These are phyloP conservation scores for Torymus auratus DNA, from an alignment of 2,888 invertebrate genomes.

Conservation along the genomic window DNA sequence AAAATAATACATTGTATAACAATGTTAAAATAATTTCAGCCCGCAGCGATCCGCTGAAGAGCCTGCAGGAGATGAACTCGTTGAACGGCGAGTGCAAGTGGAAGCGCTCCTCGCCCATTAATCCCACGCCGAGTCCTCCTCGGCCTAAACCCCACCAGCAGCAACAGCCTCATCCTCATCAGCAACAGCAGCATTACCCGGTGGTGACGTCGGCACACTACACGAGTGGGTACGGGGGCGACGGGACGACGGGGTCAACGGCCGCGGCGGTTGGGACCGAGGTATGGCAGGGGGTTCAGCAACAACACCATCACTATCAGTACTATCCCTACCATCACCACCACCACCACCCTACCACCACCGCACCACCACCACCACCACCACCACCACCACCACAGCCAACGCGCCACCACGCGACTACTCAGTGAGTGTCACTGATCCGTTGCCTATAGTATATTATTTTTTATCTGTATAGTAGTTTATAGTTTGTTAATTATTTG, in stretches of 20 bases:
- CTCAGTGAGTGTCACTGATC: conserved; percentile 79
- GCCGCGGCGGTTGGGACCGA: conserved; percentile 77
- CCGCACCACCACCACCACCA: conserved; percentile 80
- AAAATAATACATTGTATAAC: too few species aligned
- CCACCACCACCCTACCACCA: conserved; percentile 75
- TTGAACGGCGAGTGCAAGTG: conserved; percentile 78
- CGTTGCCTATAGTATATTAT: conserved; percentile 66
- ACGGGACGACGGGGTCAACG: conserved; percentile 60
- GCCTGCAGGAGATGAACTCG: conserved; percentile 78
- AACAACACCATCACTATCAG: conserved; percentile 81
- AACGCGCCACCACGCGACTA: conserved; percentile 64
- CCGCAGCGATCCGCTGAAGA: conserved; percentile 76
- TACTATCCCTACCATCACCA: conserved; percentile 83
- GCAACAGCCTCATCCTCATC: conserved; percentile 69
- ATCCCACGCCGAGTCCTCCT: conserved; percentile 73
- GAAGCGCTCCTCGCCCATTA: conserved; percentile 74
- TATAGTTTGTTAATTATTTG: conserved; percentile 1
- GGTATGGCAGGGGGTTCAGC: conserved; percentile 80
- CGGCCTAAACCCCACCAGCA: conserved; percentile 69
- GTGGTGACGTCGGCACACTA: conserved; percentile 72
- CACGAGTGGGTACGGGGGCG: conserved; percentile 71
- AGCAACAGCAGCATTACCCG: conserved; percentile 71
- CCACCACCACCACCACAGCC: conserved; percentile 76
- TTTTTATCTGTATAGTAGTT: conserved; percentile 6
- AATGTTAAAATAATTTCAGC: conserved; percentile 23